A percentile compares a stretch with the other conserved stretches of the same genome.
Evolutionary conservation across 2,113 vertebrate species (phyloP).

Genomic region (Leucoraja erinaceus): DNA sequence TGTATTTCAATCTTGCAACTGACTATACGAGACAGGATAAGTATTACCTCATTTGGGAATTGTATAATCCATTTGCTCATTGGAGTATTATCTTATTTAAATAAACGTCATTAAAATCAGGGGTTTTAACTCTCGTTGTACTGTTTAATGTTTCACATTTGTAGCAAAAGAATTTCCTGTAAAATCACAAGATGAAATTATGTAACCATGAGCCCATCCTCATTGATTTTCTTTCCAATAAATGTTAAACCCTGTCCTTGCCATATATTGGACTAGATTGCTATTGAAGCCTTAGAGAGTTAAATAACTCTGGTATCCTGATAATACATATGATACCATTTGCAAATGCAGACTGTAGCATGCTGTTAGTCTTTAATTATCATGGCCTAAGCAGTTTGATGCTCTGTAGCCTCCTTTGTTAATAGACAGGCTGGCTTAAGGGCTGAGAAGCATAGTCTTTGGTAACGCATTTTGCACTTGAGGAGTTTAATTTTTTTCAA

Average conservation of each 20-base stretch:
- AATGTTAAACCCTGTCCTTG: constrained; percentile 31
- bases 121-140: neutral
- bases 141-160: constrained; percentile 22
- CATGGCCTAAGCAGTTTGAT: constrained; percentile 71
- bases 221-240: constrained; percentile 38
- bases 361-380: constrained; percentile 94
- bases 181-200: constrained; percentile 34
- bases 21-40: neutral
- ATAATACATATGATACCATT: constrained; percentile 89
- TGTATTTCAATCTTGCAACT: neutral
- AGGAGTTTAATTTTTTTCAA: constrained; percentile 44
- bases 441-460: constrained; percentile 61
- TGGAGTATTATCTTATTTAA: constrained; percentile 6
- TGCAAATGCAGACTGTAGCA: constrained; percentile 76
- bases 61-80: neutral
- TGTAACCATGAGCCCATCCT: neutral
- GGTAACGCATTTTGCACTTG: constrained; percentile 54
- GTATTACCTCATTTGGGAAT: neutral
- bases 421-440: constrained; percentile 51
- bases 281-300: constrained; percentile 6
- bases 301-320: constrained; percentile 42
- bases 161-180: constrained; percentile 21
- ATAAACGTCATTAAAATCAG: constrained; percentile 19
- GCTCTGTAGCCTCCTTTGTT: constrained; percentile 57
- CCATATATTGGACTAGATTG: constrained; percentile 17